phyloP scores from a whole-genome alignment of 35 echinoderm and acorn worm species.

The Lytechinus pictus region DNA sequence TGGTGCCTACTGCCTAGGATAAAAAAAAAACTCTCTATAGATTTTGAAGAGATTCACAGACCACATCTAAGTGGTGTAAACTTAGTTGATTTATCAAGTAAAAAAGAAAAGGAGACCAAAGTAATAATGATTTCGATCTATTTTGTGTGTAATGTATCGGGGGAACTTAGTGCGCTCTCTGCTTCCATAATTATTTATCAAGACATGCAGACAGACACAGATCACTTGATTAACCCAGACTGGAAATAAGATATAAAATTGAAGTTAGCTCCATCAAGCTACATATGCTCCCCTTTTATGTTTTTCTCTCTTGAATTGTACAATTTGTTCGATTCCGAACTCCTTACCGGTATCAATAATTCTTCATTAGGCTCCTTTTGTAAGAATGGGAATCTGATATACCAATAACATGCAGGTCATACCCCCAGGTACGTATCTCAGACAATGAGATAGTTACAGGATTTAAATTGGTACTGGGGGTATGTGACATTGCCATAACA shows the following conservation, averaged over 20 bases:
- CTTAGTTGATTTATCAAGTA: no score
- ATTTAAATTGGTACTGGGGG: background rate
- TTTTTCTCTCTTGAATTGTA: background rate
- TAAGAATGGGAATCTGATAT: background rate
- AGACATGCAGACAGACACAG: background rate
- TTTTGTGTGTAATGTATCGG: no score
- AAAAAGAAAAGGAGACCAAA: no score
- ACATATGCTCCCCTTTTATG: background rate
- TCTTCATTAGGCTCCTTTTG: background rate
- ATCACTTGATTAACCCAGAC: background rate
- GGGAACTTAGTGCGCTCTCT: background rate
- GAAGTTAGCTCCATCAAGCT: background rate
- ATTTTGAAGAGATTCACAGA: no score
- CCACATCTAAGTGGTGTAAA: no score
- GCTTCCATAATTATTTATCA: background rate
- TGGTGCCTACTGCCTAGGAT: no score
- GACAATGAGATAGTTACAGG: background rate
- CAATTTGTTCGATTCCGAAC: background rate
- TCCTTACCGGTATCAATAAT: background rate
- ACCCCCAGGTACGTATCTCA: background rate
- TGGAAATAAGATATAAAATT: background rate
- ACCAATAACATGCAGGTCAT: background rate
- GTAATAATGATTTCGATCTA: no score
- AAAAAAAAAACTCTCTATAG: no score
- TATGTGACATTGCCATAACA: slow-evolving; percentile 11